phyloP scores from a whole-genome alignment of 2,113 vertebrate species.

The Melanocharis versteri region DNA sequence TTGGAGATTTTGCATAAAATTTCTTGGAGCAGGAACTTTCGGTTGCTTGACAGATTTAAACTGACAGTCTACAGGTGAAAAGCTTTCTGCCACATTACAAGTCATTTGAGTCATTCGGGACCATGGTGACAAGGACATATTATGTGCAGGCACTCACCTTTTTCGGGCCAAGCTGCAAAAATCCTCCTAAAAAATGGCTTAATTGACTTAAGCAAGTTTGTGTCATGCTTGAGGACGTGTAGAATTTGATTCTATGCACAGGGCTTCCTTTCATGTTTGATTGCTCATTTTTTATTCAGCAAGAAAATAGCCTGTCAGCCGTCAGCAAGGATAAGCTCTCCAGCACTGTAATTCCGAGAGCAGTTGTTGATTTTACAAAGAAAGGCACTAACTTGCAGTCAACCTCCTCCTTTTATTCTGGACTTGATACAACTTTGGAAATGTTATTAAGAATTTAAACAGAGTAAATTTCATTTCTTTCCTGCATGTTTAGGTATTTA shows the following conservation, averaged over 20 bases:
- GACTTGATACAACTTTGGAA: background rate
- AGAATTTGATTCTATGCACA: background rate
- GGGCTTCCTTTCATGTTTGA: background rate
- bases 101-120: background rate
- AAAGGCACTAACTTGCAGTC: background rate
- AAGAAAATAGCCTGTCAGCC: slow-evolving; percentile 15
- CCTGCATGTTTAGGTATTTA: background rate
- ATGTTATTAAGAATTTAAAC: background rate
- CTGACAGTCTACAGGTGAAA: slow-evolving; percentile 20
- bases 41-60: background rate
- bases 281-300: slow-evolving; percentile 39
- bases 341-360: background rate
- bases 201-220: background rate
- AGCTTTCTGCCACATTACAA: background rate
- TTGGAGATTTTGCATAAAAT: slow-evolving; percentile 7
- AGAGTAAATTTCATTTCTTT: background rate
- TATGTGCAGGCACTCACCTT: background rate
- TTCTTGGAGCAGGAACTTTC: background rate
- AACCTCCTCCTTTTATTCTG: background rate
- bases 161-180: background rate
- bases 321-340: background rate
- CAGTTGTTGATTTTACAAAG: background rate
- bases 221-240: background rate
- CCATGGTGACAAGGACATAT: background rate
- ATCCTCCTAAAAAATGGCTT: background rate